Evolutionary conservation across 1,140 invertebrate genomes (phyloP), one percentile per base, ranked within the genome.

Genomic region (Rhagoletis zephyria): DNA sequence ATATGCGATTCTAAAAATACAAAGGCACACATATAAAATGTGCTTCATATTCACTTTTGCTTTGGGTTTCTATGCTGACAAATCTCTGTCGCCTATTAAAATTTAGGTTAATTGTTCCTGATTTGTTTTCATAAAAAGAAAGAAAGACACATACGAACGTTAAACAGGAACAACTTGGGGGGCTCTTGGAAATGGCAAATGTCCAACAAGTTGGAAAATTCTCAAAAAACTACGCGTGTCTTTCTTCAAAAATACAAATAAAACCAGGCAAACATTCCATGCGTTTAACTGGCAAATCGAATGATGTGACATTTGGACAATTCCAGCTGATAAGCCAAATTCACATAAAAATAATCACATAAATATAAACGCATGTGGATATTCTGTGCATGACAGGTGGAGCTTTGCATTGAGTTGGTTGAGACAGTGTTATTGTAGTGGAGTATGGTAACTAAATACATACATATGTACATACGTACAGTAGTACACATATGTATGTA

Each of bases 91-190:
- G 4, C 16, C 19, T 81, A 56, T 56, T 56, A 56, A 56, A 56
- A 81, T 51, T 45, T 81, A 56, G 74, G 74, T 81, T 81, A 81
- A 81, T 81, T 56, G 74, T 51, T 56, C 7, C 48, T 81, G 74
- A 81, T 30, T 81, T 56, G 51, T 51, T 81, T 59, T 59, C 74
- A n/a, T 19, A 19, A 56, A 56, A 6, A 56, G 3, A 70, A 48
- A 4, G 45, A 48, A 6, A 9, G 19, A n/a, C 12, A 10, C n/a
- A 63, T 63, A 4, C 9, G 61, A 1, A 63, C 61, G 16, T 63
- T 16, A 14, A 63, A 63, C 67, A 74, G 42, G 42, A 74, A 45
- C 40, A 48, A 45, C 42, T 74, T 14, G 3, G 67, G 42, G 1
- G 56, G 14, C 16, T 10, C 42, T 56, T 56, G n/a, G 10, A 56